Conservation (phyloP, 1,140 invertebrate species). For the Littorina saxatilis region DNA sequence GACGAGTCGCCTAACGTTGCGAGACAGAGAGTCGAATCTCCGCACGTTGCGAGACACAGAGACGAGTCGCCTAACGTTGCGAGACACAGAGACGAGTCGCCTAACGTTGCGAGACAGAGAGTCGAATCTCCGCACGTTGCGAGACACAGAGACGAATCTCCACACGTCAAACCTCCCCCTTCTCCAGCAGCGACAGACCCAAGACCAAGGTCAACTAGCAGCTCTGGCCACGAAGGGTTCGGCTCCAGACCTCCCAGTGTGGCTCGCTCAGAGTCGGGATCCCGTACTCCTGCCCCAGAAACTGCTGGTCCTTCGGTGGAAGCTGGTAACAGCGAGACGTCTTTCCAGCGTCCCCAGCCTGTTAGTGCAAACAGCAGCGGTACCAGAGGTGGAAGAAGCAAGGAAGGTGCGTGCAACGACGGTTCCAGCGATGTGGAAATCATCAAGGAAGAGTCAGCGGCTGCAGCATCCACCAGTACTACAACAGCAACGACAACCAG, state of each 20-base stretch:
- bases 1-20: neutral
- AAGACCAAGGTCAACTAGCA: no score
- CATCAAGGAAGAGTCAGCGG: neutral
- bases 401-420: neutral
- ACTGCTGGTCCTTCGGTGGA: neutral
- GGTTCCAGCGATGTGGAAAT: neutral
- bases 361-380: neutral
- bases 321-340: neutral
- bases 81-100: no score
- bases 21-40: neutral
- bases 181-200: no score
- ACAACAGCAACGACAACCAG: neutral
- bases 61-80: neutral
- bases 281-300: neutral
- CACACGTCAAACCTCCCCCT: no score
- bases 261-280: neutral
- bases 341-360: conserved; percentile 25
- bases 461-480: neutral
- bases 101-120: no score
- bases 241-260: conserved; percentile 13
- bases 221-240: neutral
- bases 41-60: neutral
- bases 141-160: no score
- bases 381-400: neutral
- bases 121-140: no score